phyloP scores from a whole-genome alignment of 2,888 invertebrate genomes.

The Lochmaea crataegi region DNA sequence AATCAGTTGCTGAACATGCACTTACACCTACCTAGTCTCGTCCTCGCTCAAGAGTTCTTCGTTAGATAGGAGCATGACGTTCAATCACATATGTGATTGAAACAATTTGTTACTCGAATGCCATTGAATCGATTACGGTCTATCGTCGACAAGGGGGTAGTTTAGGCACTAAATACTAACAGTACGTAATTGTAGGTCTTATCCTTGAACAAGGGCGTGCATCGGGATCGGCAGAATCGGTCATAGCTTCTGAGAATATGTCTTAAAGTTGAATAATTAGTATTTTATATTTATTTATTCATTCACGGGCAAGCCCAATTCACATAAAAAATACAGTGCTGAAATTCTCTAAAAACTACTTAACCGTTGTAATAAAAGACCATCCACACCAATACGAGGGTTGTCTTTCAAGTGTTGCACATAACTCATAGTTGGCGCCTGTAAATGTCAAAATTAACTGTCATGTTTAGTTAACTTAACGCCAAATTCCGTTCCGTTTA shows the following conservation, averaged over 20 bases:
- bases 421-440: too few species aligned
- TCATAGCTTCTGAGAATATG: neutral
- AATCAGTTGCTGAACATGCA: conserved; percentile 22
- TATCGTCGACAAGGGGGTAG: conserved; percentile 23
- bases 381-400: too few species aligned
- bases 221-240: neutral
- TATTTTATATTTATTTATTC: neutral
- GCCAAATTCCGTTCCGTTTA: too few species aligned
- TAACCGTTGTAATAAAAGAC: too few species aligned
- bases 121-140: conserved; percentile 14
- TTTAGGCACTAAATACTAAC: conserved; percentile 24
- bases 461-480: too few species aligned
- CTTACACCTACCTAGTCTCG: conserved; percentile 23
- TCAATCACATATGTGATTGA: conserved; percentile 25
- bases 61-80: neutral
- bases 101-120: conserved; percentile 24
- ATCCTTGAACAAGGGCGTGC: neutral
- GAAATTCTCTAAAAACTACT: too few species aligned
- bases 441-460: too few species aligned
- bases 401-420: too few species aligned
- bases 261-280: neutral
- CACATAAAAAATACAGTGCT: too few species aligned
- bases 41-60: conserved; percentile 20
- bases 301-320: too few species aligned
- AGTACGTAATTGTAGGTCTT: conserved; percentile 22